Evolutionary conservation across 2,888 invertebrate genomes (phyloP), one percentile per base, ranked within the genome.

Genomic region (Lasioglossum villosulum): DNA sequence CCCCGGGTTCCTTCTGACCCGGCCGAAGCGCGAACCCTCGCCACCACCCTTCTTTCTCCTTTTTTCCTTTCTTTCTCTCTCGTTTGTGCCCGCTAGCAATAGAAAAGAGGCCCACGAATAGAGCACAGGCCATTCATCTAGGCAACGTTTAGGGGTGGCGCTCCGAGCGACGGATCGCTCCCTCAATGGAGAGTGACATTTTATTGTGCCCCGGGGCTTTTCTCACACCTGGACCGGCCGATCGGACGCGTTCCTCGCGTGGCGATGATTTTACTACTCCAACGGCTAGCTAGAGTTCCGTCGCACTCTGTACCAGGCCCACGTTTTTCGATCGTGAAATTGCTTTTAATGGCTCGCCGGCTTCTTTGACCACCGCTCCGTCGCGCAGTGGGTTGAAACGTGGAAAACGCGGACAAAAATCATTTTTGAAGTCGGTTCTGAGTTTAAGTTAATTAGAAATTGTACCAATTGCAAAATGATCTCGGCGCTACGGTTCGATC

Each of bases 161-260:
- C 88, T 92, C 90, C 75, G 48, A 42, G 71, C 72, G 68, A 72
- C 80, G 85, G 80, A 84, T 85, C 81, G 77, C 71, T 80, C 63
- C 84, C 83, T 92, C 91, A 90, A 93, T 92, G 87, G 90, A 90
- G 89, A 90, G 88, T 91, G 94, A 94, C 93, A 92, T 92, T 93
- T 93, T 89, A 93, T 94, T 94, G 94, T 93, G 87, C 88, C 45
- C 52, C 78, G 66, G 80, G 48, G 89, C 84, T 91, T 93, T 92
- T 91, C 92, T 93, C 93, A 93, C 94, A 94, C 93, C 95, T 94
- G 94, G 94, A 88, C 88, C 75, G 34, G 23, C 23, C 72, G 74
- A n/a, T 73, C 59, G 30, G 68, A 70, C n/a, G 68, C 34, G 70
- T 75, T 42, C 16, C 39, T 37, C 71, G 42, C 68, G 68, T 19